A percentile compares a stretch with the other conserved stretches of the same genome.
Conservation (phyloP, 2,113 vertebrate species). For the Coracopsis vasa region DNA sequence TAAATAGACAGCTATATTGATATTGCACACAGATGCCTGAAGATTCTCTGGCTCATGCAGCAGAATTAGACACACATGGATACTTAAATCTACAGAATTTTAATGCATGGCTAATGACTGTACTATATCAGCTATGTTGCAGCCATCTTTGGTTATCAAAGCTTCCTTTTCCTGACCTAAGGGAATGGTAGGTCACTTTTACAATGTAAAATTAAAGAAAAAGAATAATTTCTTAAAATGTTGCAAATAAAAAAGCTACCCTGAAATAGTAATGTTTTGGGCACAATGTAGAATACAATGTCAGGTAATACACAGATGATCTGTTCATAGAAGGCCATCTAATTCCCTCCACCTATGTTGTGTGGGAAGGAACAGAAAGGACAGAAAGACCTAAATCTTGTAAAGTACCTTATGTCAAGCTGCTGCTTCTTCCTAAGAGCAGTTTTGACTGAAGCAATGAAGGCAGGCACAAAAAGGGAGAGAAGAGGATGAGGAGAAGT, state of each 20-base stretch:
- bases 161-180: not conserved
- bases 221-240: not conserved
- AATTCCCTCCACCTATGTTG: not conserved
- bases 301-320: not conserved
- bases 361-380: not conserved
- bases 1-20: not conserved
- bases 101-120: not conserved
- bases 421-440: not conserved
- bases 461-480: not conserved
- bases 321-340: not conserved
- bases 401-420: not conserved
- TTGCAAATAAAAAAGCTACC: accelerated
- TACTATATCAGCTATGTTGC: not conserved
- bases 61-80: slow-evolving; percentile 31
- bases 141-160: slow-evolving; percentile 5
- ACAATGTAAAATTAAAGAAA: not conserved
- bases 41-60: not conserved
- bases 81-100: slow-evolving; percentile 28
- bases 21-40: slow-evolving; percentile 2
- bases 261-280: not conserved
- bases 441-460: not conserved
- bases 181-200: not conserved
- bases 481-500: not conserved
- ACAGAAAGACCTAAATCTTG: not conserved
- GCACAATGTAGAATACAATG: not conserved